A percentile compares a stretch with the other conserved stretches of the same genome.
phyloP scores from a whole-genome alignment of 2,113 vertebrate genomes.

The Marmota flaviventris region DNA sequence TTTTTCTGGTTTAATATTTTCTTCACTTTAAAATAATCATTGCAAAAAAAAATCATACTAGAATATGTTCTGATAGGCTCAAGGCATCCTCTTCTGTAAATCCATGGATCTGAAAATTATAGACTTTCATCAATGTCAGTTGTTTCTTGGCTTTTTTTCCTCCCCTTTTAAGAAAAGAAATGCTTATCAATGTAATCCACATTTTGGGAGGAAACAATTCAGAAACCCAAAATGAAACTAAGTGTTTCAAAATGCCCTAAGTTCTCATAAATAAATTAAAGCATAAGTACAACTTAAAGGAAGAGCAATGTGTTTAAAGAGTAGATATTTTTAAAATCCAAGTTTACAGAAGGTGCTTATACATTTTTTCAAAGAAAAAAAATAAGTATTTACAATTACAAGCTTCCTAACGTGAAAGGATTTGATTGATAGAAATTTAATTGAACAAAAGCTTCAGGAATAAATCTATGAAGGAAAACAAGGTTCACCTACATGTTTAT shows the following conservation, averaged over 20 bases:
- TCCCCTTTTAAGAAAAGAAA: conserved; percentile 55
- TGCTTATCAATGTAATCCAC: conserved; percentile 12
- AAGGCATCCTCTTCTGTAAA: conserved; percentile 55
- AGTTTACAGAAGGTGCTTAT: conserved; percentile 61
- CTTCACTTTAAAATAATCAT: background rate
- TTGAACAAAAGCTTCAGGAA: conserved; percentile 4
- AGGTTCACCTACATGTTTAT: conserved; percentile 61
- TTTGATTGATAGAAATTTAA: conserved; percentile 41
- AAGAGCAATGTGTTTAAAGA: conserved; percentile 42
- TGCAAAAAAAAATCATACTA: conserved; percentile 23
- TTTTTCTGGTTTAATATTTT: conserved; percentile 52
- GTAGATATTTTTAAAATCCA: conserved; percentile 61
- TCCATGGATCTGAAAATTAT: conserved; percentile 27
- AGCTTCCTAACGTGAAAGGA: conserved; percentile 37
- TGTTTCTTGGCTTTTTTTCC: conserved; percentile 27
- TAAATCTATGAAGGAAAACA: conserved; percentile 62
- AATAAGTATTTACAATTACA: conserved; percentile 43
- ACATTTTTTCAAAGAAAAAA: conserved; percentile 63
- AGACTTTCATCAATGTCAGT: conserved; percentile 12
- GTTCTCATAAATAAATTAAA: conserved; percentile 37
- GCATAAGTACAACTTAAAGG: conserved; percentile 6
- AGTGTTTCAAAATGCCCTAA: conserved; percentile 15
- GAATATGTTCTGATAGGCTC: conserved; percentile 40
- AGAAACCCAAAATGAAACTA: conserved; percentile 49
- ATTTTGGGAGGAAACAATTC: background rate